Evolutionary conservation across 2,113 vertebrate species (phyloP).

Genomic region (Emydura subglobosa): DNA sequence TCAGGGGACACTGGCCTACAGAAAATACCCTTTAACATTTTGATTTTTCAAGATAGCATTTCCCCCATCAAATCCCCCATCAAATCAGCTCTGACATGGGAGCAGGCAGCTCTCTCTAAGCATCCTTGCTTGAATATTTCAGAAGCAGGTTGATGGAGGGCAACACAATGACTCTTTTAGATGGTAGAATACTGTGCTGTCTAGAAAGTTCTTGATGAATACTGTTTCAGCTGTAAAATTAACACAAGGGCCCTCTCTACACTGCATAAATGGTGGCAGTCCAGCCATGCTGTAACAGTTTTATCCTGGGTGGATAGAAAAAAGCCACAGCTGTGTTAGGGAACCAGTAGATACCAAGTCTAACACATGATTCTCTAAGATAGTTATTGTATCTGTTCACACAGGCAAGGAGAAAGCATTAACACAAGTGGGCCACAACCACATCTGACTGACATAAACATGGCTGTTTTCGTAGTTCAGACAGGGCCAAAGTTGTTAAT

Average conservation of each 20-base stretch:
- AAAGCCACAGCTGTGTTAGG: background rate
- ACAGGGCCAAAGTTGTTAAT: background rate
- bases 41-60: background rate
- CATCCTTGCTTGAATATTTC: background rate
- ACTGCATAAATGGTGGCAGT: background rate
- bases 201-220: background rate
- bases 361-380: background rate
- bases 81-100: background rate
- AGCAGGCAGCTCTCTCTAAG: background rate
- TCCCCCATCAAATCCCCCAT: background rate
- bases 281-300: background rate
- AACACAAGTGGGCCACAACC: background rate
- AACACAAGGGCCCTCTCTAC: background rate
- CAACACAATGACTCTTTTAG: background rate
- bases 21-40: background rate
- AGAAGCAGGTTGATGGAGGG: background rate
- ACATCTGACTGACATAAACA: fast-evolving
- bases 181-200: background rate
- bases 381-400: background rate
- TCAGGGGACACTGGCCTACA: background rate
- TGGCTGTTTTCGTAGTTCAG: fast-evolving
- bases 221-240: background rate
- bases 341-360: background rate
- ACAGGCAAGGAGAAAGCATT: background rate
- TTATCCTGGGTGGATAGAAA: background rate